These are phyloP conservation scores for Gymnocheta viridis DNA, from an alignment of 2,888 invertebrate species.

Conservation along the genomic window DNA sequence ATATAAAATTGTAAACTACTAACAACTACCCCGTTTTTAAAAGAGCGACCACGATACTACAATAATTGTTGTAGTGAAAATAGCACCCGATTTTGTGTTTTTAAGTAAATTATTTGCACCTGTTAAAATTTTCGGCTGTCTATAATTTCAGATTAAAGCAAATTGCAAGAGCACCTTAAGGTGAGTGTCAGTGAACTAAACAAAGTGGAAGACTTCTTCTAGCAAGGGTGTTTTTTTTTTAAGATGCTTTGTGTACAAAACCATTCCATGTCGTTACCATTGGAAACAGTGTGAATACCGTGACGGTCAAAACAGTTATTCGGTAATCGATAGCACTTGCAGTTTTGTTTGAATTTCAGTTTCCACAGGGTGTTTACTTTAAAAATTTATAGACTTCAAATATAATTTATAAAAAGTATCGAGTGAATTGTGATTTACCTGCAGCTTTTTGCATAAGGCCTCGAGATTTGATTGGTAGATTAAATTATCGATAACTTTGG, in stretches of 20 bases:
- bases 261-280: constrained; percentile 24
- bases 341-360: not conserved
- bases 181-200: constrained; percentile 56
- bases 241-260: constrained; percentile 9
- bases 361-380: not conserved
- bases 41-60: not conserved
- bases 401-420: no score
- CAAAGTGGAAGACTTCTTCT: constrained; percentile 25
- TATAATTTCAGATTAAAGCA: not conserved
- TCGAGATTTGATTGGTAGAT: no score
- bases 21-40: constrained; percentile 24
- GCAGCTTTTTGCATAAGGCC: no score
- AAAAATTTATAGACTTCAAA: not conserved
- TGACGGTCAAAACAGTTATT: constrained; percentile 20
- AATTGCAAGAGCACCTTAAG: constrained; percentile 45
- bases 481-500: no score
- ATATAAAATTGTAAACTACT: not conserved
- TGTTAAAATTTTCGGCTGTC: constrained; percentile 29
- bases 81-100: constrained; percentile 8
- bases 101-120: constrained; percentile 57
- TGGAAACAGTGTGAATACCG: constrained; percentile 42
- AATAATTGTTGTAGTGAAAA: not conserved
- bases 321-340: constrained; percentile 20
- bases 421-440: no score
- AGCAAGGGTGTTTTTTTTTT: constrained; percentile 24